These are phyloP conservation scores for Lepidocyrtoides sp. DNA, from an alignment of 2,888 invertebrate genomes.

Conservation along the genomic window DNA sequence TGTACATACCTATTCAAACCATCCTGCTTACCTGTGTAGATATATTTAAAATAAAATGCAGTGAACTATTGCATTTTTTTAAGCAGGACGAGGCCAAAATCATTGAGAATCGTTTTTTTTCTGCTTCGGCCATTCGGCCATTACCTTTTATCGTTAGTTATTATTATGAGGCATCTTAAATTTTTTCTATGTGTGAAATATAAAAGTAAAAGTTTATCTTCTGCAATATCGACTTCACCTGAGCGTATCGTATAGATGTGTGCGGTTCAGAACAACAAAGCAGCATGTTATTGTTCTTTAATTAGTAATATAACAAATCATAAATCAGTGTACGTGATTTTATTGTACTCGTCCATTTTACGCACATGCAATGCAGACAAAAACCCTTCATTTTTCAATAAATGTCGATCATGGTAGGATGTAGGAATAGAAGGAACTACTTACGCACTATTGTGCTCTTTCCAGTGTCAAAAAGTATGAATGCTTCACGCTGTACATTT, in stretches of 20 bases:
- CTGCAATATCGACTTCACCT: too few species aligned
- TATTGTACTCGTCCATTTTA: background rate
- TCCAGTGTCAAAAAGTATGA: background rate
- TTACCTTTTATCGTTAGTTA: too few species aligned
- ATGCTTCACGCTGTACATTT: background rate
- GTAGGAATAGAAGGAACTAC: too few species aligned
- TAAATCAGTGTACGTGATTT: background rate
- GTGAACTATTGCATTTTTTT: background rate
- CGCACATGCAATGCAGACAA: background rate
- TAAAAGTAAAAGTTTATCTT: too few species aligned
- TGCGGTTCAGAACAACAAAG: too few species aligned
- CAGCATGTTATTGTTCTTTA: background rate
- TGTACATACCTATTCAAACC: background rate
- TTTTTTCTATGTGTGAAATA: background rate
- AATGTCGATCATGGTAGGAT: too few species aligned
- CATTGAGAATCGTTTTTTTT: constrained; percentile 6
- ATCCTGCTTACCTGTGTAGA: too few species aligned
- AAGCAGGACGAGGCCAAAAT: constrained; percentile 35
- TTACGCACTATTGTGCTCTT: background rate
- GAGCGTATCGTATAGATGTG: too few species aligned
- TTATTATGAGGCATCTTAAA: background rate
- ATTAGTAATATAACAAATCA: background rate
- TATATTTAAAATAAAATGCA: background rate
- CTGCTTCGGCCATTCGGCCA: too few species aligned
- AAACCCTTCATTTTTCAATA: too few species aligned